Percentiles rank a stretch among this genome's conserved stretches.
Evolutionary conservation across 2,888 invertebrate species (phyloP).

Genomic region (Pachycephus smyrnensis): DNA sequence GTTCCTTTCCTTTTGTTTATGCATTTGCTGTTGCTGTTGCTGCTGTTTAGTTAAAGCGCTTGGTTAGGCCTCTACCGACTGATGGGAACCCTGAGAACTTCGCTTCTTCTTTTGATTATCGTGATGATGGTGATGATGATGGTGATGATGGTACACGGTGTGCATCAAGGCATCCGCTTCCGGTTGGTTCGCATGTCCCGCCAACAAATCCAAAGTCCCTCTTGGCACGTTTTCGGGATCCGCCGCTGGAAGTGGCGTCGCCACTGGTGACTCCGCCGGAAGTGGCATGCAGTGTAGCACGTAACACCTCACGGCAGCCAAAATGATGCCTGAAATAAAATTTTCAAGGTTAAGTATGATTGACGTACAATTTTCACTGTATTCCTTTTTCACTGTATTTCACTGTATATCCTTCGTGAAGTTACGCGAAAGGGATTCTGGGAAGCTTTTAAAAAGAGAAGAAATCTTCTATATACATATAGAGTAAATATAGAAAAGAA

Average conservation of each 20-base stretch:
- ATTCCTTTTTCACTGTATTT: background rate
- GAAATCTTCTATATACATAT: too few species aligned
- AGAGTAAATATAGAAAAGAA: too few species aligned
- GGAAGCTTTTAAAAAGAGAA: too few species aligned
- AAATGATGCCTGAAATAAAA: constrained; percentile 48
- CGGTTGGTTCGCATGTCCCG: constrained; percentile 57
- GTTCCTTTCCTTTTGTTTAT: background rate
- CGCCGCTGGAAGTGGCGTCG: constrained; percentile 55
- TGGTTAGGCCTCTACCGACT: constrained; percentile 56
- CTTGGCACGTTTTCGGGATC: constrained; percentile 44
- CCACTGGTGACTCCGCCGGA: constrained; percentile 56
- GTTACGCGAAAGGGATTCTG: background rate
- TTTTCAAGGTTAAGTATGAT: background rate
- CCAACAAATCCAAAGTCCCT: constrained; percentile 55
- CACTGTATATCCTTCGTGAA: background rate
- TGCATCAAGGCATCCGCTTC: constrained; percentile 58
- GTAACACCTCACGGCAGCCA: constrained; percentile 61
- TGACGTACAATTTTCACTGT: background rate
- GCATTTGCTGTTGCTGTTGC: constrained; percentile 12
- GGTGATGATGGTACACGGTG: constrained; percentile 48
- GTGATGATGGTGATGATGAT: constrained; percentile 53
- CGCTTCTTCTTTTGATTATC: constrained; percentile 62
- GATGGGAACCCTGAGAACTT: constrained; percentile 58
- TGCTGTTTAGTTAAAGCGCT: background rate
- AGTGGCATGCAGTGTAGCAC: constrained; percentile 59